phyloP scores from a whole-genome alignment of 2,113 vertebrate species.

The Alethe diademata region DNA sequence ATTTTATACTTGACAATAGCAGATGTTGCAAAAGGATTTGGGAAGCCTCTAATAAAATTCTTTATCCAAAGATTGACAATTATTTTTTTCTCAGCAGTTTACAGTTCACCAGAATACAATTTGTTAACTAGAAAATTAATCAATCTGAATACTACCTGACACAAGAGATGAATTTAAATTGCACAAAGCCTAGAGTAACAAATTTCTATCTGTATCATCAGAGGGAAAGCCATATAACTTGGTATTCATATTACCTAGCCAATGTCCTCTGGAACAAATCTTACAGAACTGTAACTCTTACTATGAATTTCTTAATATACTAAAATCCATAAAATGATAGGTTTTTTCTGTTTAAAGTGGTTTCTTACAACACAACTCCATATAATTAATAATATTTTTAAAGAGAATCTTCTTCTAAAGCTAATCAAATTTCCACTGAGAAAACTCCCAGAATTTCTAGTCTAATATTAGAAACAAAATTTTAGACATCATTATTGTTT shows the following conservation, averaged over 20 bases:
- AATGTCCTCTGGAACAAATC: neutral
- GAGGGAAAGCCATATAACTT: neutral
- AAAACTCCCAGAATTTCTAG: neutral
- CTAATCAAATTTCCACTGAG: neutral
- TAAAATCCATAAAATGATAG: neutral
- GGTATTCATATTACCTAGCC: neutral
- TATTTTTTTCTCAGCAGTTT: conserved; percentile 44
- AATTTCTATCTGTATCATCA: neutral
- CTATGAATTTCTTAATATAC: neutral
- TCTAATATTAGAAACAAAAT: neutral
- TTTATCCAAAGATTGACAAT: conserved; percentile 17
- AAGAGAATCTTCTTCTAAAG: neutral
- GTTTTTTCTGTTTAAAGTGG: neutral
- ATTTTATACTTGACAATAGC: too few species aligned
- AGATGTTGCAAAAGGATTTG: too few species aligned
- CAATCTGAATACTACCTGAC: conserved; percentile 25
- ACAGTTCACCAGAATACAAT: neutral
- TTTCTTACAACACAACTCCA: neutral
- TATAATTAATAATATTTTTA: neutral
- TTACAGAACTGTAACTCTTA: neutral
- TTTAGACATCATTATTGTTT: neutral
- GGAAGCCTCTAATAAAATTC: too few species aligned
- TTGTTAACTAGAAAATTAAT: conserved; percentile 55
- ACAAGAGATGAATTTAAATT: neutral
- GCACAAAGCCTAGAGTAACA: neutral